These are phyloP conservation scores for Lasioglossum pauxillum DNA, from an alignment of 2,888 invertebrate genomes.

Conservation along the genomic window DNA sequence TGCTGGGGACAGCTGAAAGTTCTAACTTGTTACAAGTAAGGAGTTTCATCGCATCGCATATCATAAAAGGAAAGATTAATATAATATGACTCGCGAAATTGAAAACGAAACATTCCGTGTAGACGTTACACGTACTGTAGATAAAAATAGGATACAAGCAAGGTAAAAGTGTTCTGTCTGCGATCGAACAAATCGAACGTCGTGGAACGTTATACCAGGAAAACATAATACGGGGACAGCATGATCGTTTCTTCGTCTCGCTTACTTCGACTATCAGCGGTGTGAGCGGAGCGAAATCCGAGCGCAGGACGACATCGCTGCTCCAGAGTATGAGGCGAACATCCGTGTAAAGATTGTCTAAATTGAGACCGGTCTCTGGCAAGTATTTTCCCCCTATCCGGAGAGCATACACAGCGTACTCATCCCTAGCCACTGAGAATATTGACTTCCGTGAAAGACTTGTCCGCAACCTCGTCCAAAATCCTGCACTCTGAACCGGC, in stretches of 20 bases:
- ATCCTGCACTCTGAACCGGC: constrained; percentile 74
- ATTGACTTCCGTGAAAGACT: constrained; percentile 68
- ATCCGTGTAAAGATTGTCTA: constrained; percentile 77
- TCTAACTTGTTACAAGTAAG: too few species aligned
- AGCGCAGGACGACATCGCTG: constrained; percentile 77
- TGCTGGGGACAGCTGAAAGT: too few species aligned
- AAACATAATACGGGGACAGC: constrained; percentile 6
- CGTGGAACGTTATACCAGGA: constrained; percentile 13
- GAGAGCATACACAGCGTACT: constrained; percentile 75
- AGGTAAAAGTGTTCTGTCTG: neutral
- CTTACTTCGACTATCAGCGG: constrained; percentile 78
- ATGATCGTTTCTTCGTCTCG: constrained; percentile 19
- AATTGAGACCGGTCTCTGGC: constrained; percentile 60
- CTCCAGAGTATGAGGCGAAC: constrained; percentile 80
- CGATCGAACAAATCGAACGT: constrained; percentile 6
- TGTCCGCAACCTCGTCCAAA: constrained; percentile 72
- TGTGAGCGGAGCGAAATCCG: constrained; percentile 77
- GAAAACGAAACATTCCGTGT: neutral
- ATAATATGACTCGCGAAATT: neutral
- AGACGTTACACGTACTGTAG: neutral
- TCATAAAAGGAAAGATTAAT: neutral
- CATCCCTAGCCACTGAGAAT: constrained; percentile 68
- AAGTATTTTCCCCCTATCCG: constrained; percentile 72
- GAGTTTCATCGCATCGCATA: too few species aligned
- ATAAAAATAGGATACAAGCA: neutral